phyloP scores from a whole-genome alignment of 2,113 vertebrate genomes.

The Leucopternis melanops region DNA sequence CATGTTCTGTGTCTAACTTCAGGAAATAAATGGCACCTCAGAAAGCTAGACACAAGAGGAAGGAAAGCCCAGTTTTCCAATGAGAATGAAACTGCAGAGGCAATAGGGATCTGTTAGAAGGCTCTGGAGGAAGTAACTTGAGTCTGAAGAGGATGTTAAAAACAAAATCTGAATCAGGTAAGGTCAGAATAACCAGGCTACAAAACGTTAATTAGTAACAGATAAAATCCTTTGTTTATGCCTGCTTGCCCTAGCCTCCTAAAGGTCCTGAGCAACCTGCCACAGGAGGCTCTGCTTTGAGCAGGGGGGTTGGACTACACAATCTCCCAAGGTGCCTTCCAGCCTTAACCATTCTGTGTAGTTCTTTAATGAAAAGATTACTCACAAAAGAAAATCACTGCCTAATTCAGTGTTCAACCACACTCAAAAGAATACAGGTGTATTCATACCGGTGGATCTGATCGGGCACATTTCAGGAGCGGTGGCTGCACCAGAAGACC shows the following conservation, averaged over 20 bases:
- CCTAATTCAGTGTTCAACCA: neutral
- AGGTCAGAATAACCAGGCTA: neutral
- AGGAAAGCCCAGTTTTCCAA: neutral
- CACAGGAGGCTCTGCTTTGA: neutral
- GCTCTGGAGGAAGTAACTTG: neutral
- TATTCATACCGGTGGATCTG: slow-evolving; percentile 81
- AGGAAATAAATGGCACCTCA: neutral
- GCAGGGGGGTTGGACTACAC: neutral
- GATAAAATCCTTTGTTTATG: neutral
- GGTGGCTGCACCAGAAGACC: slow-evolving; percentile 75
- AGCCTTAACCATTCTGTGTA: neutral
- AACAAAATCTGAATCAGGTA: neutral
- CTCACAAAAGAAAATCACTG: neutral
- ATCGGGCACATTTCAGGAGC: slow-evolving; percentile 92
- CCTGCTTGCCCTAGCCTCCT: neutral
- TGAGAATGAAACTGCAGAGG: neutral
- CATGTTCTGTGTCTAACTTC: neutral
- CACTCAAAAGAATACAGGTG: accelerated
- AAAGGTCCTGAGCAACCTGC: neutral
- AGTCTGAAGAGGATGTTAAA: neutral
- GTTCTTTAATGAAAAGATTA: neutral
- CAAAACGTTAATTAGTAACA: neutral
- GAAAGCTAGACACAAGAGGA: neutral
- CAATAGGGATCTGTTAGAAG: neutral
- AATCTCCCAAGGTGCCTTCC: neutral